Evolutionary conservation across 1,140 invertebrate species (phyloP), one percentile per base, ranked within the genome.

Genomic region (Drosophila cardini): DNA sequence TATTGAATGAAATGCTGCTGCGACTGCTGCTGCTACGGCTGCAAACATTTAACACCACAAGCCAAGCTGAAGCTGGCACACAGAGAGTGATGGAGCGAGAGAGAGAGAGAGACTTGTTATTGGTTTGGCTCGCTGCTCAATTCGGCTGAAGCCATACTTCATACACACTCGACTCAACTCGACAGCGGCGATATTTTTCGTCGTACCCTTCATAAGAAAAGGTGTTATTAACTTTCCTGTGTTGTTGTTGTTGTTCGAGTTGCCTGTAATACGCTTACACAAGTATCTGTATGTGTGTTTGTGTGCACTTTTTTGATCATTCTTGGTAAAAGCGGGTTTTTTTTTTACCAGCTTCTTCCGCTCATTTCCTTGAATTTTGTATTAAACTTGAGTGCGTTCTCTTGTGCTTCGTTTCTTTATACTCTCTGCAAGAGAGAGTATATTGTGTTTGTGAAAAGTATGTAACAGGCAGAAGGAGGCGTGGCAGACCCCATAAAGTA

Each of bases 301-400:
- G 65, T 81, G 48, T 67, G 68, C 71, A 78, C 52, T 73, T 87
- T 82, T 87, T 87, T 80, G 84, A 83, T 87, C 68, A 89, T 87
- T 87, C 83, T 77, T 73, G 83, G 84, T 87, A 87, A 85, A 79
- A 87, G 76, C 72, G 43, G 76, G 79, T 81, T 86, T 78, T 71
- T 81, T 81, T 86, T 78, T 71, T 82, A 89, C 84, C 83, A 87
- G 81, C 84, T 83, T 86, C 83, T 87, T 87, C 83, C 83, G 83
- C 61, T 89, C 79, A 89, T 87, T 87, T 87, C 83, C 83, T 89
- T 89, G 83, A 87, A 83, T 77, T 89, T 89, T 67, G 83, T 87
- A 83, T 87, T 89, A 87, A 87, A 89, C 69, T 79, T 89, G 80
- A 87, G 84, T 79, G 79, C 69, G 55, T 80, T 87, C 74, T 78